Evolutionary conservation across 2,888 invertebrate genomes (phyloP).

Genomic region (Diloba caeruleocephala): DNA sequence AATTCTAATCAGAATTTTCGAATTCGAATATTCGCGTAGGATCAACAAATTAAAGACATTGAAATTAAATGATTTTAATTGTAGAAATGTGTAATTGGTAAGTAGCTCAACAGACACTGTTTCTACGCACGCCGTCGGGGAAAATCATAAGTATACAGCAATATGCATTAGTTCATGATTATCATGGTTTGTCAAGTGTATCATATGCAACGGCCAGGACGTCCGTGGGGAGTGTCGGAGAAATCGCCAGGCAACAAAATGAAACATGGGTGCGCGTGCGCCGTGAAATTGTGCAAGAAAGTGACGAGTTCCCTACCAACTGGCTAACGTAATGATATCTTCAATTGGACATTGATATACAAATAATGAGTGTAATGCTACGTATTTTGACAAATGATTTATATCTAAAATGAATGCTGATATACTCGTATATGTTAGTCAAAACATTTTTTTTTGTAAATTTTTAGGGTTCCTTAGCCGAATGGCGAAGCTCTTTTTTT

Average conservation of each 20-base stretch:
- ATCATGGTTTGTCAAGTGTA: constrained; percentile 48
- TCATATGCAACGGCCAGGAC: constrained; percentile 63
- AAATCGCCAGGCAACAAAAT: constrained; percentile 73
- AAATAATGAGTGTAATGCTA: constrained; percentile 24
- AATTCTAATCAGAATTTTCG: too few relatives aligned
- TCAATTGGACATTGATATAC: constrained; percentile 39
- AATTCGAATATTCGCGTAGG: too few relatives aligned
- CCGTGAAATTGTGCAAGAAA: constrained; percentile 87
- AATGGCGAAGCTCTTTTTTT: too few relatives aligned
- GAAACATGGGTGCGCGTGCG: constrained; percentile 73
- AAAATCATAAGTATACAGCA: constrained; percentile 11
- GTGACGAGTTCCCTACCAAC: constrained; percentile 59
- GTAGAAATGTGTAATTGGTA: too few relatives aligned
- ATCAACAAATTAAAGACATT: too few relatives aligned
- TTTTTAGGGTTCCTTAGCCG: too few relatives aligned
- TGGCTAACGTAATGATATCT: constrained; percentile 41
- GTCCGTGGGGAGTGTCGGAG: constrained; percentile 74
- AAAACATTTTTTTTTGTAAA: too few relatives aligned
- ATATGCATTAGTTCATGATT: constrained; percentile 26
- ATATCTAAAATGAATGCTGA: not conserved
- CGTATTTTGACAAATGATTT: constrained; percentile 17
- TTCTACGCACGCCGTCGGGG: constrained; percentile 7
- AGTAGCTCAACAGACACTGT: not conserved
- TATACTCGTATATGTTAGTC: too few relatives aligned
- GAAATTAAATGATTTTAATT: too few relatives aligned